These are phyloP conservation scores for Grammomys dolichurus DNA, from an alignment of 2,113 vertebrate species.

Conservation along the genomic window DNA sequence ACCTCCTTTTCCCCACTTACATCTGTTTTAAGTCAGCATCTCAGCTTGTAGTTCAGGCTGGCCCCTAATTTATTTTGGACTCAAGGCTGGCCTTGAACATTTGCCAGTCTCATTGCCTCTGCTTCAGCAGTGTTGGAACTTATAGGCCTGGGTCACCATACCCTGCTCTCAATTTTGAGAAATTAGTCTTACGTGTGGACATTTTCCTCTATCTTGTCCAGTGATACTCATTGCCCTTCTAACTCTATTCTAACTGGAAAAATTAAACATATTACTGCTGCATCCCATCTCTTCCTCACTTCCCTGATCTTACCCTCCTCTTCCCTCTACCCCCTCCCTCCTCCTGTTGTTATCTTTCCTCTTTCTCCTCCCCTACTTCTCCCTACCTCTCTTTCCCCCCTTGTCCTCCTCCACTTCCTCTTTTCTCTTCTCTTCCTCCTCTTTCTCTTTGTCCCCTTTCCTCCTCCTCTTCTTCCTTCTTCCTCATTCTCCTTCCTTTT, in stretches of 20 bases:
- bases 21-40: neutral
- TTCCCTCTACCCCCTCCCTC: accelerated
- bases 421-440: neutral
- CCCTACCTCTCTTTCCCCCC: neutral
- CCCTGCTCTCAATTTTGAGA: neutral
- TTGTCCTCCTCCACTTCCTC: neutral
- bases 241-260: neutral
- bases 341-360: too few relatives aligned
- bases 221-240: too few relatives aligned
- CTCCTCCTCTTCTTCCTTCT: neutral
- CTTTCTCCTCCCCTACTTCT: neutral
- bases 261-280: neutral
- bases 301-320: too few relatives aligned
- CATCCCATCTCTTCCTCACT: too few relatives aligned
- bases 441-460: neutral
- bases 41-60: neutral
- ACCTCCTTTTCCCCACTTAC: too few relatives aligned
- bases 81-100: neutral
- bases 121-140: neutral
- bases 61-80: neutral
- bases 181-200: neutral
- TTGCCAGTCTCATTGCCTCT: neutral
- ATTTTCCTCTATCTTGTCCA: neutral
- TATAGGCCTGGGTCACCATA: neutral
- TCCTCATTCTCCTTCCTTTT: too few relatives aligned